Conservation (phyloP, 2,888 invertebrate species). For the Encarsia formosa region DNA sequence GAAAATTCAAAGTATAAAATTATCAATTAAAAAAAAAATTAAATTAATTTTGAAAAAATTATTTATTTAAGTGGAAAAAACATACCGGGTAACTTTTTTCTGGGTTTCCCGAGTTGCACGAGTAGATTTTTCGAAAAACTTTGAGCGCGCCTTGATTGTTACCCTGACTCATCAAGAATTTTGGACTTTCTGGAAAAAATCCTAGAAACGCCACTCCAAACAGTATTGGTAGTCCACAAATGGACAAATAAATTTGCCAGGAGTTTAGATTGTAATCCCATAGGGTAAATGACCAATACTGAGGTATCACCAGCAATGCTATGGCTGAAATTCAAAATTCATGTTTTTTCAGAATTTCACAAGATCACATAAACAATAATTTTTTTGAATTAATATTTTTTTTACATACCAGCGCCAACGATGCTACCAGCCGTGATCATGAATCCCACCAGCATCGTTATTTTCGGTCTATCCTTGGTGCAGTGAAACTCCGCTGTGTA, state of each 20-base stretch:
- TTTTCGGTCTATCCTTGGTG: conserved; percentile 60
- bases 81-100: conserved; percentile 65
- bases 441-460: conserved; percentile 64
- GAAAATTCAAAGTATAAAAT: no score
- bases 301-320: conserved; percentile 69
- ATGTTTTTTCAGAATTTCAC: neutral
- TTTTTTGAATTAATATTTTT: neutral
- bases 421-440: conserved; percentile 65
- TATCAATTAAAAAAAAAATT: no score
- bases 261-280: conserved; percentile 34
- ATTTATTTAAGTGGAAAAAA: neutral
- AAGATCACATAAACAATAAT: no score
- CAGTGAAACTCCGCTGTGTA: conserved; percentile 70
- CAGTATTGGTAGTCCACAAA: conserved; percentile 61
- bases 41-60: no score
- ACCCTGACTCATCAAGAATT: conserved; percentile 70
- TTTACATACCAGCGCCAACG: conserved; percentile 46
- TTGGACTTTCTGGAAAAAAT: conserved; percentile 73
- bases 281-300: conserved; percentile 25
- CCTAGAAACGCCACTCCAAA: conserved; percentile 60
- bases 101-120: conserved; percentile 62
- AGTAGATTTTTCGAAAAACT: conserved; percentile 63
- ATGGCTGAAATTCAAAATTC: conserved; percentile 53
- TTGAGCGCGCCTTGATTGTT: conserved; percentile 63
- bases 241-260: conserved; percentile 53